Base-by-base conservation (phyloP, 2,888 invertebrate genomes). In the Artemia sinica region DNA sequence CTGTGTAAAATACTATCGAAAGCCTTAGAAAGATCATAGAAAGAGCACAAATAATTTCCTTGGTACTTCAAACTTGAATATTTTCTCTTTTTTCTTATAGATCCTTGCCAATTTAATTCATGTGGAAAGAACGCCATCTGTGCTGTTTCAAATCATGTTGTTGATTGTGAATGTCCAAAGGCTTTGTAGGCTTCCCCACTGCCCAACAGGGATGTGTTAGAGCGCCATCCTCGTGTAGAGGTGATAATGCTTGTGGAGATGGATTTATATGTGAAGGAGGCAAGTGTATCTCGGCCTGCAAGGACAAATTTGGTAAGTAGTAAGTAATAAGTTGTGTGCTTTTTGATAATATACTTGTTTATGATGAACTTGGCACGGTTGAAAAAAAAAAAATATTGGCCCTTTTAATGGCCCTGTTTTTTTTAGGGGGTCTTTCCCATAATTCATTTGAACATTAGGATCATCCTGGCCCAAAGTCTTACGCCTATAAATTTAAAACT, bases 161-260 rank as follows among this genome's bases (percentile, higher is more conserved):
- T 86, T 1, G 82, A 83, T 68, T 93, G 93, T 76, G 83, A 84
- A 71, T 91, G 93, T 75, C 91, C 0, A 80, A 84, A 68, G 90
- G 90, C 50, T 93, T 93, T 76, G 86, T 88, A 77, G 90, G 89
- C 1, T 89, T 88, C 75, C 91, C 91, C 14, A 87, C 86, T 14
- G 86, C 92, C 0, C 86, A 91, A 76, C 89, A 91, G 78, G 91
- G 91, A 8, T 93, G 93, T 76, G 86, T 91, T 8, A 81, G 93
- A 73, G 85, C 88, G 69, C 86, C 90, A n/a, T 81, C 82, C 63
- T 76, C 82, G 18, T 93, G 92, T 74, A 69, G 70, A 49, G 79
- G 80, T 52, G 81, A 82, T 71, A 82, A 84, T 52, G 85, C 89
- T 73, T 93, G 93, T 75, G 87, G 89, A 7, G 80, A 81, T 66